Percentiles rank a stretch among this genome's conserved stretches.
Evolutionary conservation across 2,888 invertebrate species (phyloP).

Genomic region (Physocephala rufipes): DNA sequence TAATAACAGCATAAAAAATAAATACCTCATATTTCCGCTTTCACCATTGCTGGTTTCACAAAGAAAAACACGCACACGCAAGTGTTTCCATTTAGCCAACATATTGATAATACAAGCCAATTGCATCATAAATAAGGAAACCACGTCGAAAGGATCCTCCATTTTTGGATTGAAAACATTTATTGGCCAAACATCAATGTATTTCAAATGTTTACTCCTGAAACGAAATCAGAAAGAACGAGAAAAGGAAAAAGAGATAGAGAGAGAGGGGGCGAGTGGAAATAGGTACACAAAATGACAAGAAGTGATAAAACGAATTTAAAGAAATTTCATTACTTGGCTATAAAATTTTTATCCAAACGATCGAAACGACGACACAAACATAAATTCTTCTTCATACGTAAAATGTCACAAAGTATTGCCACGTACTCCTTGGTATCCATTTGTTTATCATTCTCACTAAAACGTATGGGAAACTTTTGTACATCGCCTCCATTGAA

Average conservation of each 20-base stretch:
- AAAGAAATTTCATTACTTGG: slow-evolving; percentile 68
- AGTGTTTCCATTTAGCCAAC: slow-evolving; percentile 86
- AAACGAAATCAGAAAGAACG: slow-evolving; percentile 39
- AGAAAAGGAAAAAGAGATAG: too few relatives aligned
- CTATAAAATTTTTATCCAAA: slow-evolving; percentile 80
- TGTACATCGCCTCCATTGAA: slow-evolving; percentile 68
- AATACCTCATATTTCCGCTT: slow-evolving; percentile 54
- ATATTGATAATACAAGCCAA: slow-evolving; percentile 95
- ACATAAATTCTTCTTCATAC: slow-evolving; percentile 94
- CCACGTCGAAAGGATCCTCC: slow-evolving; percentile 86
- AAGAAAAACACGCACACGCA: slow-evolving; percentile 86
- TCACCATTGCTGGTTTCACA: slow-evolving; percentile 70
- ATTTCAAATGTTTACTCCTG: slow-evolving; percentile 70
- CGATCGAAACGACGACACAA: slow-evolving; percentile 90
- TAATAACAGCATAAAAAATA: too few relatives aligned
- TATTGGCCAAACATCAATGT: slow-evolving; percentile 98
- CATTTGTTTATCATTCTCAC: slow-evolving; percentile 65
- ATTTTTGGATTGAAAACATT: slow-evolving; percentile 84
- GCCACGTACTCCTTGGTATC: slow-evolving; percentile 78
- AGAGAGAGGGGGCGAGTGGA: slow-evolving; percentile 29
- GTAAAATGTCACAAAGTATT: slow-evolving; percentile 86
- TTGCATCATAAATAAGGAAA: slow-evolving; percentile 94
- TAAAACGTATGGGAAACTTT: slow-evolving; percentile 69
- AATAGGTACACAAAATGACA: neutral
- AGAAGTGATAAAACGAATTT: too few relatives aligned